Base-by-base conservation (phyloP, 2,113 vertebrate species). In the Irena cyanogastra region DNA sequence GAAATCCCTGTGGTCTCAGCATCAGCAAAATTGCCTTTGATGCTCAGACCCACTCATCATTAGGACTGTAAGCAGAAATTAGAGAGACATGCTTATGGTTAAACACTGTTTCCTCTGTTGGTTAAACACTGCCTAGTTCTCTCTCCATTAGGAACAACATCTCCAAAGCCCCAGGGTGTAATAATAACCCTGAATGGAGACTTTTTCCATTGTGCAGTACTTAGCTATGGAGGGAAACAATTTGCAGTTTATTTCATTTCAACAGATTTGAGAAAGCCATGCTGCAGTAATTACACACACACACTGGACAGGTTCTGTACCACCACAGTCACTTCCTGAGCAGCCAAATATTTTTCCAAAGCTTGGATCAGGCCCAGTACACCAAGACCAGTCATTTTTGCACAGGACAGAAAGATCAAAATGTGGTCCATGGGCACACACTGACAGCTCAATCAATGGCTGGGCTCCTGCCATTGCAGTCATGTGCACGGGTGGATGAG, bases 81-180 rank as follows among this genome's bases (percentile, higher is more conserved):
- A 95, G n/a, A 71, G 60, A 66, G 59, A 87, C 44, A 19, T 76
- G 92, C 79, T 93, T 87, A 86, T 41, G 50, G 88, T 83, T 95
- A 96, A 96, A 94, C 90, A 64, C 28, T 39, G 9, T 90, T 89
- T 95, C 88, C 52, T 81, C 85, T 94, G 83, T 88, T 94, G 79
- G 82, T 90, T 96, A 94, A 97, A 93, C 86, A 87, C 90, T 42
- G 26, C 70, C 47, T 89, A 42, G 49, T 89, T 92, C 65, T 83
- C 37, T 64, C 53, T 84, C 61, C 83, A 50, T 83, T 89, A 96
- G 83, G 44, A 41, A 42, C 42, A 95, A 52, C 37, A 53, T 39
- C 77, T 89, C 80, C 80, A 57, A 83, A 92, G 80, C 90, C 59
- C 61, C 3, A 0, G 31, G 30, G 37, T 75, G 83, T 84, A 66